Base-by-base conservation (phyloP, 2,888 invertebrate genomes). In the Epicampocera succincta region DNA sequence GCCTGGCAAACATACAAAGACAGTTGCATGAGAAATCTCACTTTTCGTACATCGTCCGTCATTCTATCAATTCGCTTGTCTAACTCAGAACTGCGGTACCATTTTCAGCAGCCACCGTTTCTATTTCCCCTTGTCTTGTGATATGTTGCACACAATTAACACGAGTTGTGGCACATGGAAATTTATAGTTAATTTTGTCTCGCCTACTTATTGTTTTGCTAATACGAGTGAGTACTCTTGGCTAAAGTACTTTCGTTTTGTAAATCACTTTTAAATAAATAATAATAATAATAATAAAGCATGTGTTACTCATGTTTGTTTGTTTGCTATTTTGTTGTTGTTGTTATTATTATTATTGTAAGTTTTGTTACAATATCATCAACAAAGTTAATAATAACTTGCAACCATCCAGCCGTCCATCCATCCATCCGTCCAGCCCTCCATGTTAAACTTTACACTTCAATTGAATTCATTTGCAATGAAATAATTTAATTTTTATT, bases 401-500 rank as follows among this genome's bases (percentile, higher is more conserved):
- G 44, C 61, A 61, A 46, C 38, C 25, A 25, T 25, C 25, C 25
- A 25, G 2, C 25, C 25, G 5, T 2, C 8, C 33, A 33, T 3
- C 33, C 33, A 33, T 8, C 8, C 33, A 8, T 33, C 33, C 33
- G 8, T 33, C 33, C 33, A 33, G 52, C 68, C 46, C 52, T 21
- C 44, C 52, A 33, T n/a, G 52, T 52, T 52, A 50, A 9, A 44
- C 58, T 68, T 75, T 33, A 75, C 46, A 63, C 71, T 72, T 72
- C 72, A 78, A 69, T 61, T 76, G 46, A 46, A 61, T 46, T 42
- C 44, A 61, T 76, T 50, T 52, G 66, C 50, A 68, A 68, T 21
- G 68, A 60, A 69, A 52, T 38, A 61, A 76, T 69, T 61, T 17
- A 69, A 44, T 61, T 66, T 68, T 74, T 74, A 65, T 74, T 76